phyloP scores from a whole-genome alignment of 2,888 invertebrate species.

The Acronicta aceris region DNA sequence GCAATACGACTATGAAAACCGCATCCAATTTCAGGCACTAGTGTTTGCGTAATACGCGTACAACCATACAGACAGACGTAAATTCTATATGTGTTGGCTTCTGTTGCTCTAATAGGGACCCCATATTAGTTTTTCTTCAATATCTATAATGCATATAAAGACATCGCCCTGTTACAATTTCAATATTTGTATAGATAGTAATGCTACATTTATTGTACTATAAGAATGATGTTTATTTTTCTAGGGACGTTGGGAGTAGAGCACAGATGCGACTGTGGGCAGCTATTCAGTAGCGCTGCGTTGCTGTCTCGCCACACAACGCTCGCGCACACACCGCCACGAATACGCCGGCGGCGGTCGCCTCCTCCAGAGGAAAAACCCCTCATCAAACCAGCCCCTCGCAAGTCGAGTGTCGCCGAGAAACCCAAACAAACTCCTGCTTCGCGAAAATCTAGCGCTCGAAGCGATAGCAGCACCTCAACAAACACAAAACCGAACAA shows the following conservation, averaged over 20 bases:
- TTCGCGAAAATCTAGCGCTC: constrained; percentile 55
- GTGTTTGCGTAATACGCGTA: no score
- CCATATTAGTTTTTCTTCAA: no score
- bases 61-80: no score
- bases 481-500: constrained; percentile 43
- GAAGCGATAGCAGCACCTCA: constrained; percentile 47
- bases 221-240: not conserved
- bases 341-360: constrained; percentile 80
- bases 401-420: constrained; percentile 39
- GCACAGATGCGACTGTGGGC: constrained; percentile 88
- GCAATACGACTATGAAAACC: no score
- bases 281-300: constrained; percentile 82
- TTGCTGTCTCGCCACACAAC: constrained; percentile 80
- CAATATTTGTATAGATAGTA: no score
- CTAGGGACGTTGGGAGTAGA: constrained; percentile 72
- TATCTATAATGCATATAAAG: no score
- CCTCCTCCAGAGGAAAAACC: constrained; percentile 65
- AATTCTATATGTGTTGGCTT: no score
- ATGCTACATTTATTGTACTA: no score
- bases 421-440: constrained; percentile 48
- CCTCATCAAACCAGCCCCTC: constrained; percentile 23
- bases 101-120: no score
- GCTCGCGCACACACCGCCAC: constrained; percentile 86
- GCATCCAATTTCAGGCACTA: no score
- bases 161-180: no score